phyloP scores from a whole-genome alignment of 1,140 invertebrate genomes.

The Calephelis nemesis region DNA sequence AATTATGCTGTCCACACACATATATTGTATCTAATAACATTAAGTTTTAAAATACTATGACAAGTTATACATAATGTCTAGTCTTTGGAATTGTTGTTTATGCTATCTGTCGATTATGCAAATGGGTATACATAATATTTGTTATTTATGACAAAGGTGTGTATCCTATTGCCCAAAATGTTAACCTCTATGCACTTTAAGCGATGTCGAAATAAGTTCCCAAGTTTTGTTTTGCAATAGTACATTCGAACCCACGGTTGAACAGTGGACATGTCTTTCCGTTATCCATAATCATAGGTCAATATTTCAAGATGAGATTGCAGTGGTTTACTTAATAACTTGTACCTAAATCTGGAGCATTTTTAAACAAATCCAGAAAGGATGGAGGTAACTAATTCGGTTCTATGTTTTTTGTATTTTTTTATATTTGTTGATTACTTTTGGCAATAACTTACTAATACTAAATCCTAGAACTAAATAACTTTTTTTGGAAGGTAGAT shows the following conservation, averaged over 20 bases:
- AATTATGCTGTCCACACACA: too few species aligned
- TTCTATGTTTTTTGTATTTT: neutral
- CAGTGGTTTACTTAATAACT: too few species aligned
- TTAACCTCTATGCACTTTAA: neutral
- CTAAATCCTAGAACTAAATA: too few species aligned
- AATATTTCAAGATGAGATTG: neutral
- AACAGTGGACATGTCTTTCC: neutral
- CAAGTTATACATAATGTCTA: too few species aligned
- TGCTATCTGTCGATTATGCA: neutral
- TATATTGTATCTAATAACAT: too few species aligned
- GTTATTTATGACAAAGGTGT: conserved; percentile 11
- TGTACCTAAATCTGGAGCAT: too few species aligned
- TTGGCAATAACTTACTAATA: neutral
- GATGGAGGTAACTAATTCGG: too few species aligned
- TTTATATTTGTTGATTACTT: neutral
- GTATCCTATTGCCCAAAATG: neutral
- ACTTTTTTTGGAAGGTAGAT: too few species aligned
- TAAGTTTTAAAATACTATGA: too few species aligned
- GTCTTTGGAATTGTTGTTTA: conserved; percentile 10
- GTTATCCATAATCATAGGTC: neutral
- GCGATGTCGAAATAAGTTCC: neutral
- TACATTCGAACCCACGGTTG: too few species aligned
- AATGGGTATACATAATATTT: neutral
- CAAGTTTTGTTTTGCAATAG: neutral
- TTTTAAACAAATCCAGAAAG: too few species aligned